Evolutionary conservation across 2,113 vertebrate species (phyloP), one percentile per base, ranked within the genome.

Genomic region (Sminthopsis crassicaudata): DNA sequence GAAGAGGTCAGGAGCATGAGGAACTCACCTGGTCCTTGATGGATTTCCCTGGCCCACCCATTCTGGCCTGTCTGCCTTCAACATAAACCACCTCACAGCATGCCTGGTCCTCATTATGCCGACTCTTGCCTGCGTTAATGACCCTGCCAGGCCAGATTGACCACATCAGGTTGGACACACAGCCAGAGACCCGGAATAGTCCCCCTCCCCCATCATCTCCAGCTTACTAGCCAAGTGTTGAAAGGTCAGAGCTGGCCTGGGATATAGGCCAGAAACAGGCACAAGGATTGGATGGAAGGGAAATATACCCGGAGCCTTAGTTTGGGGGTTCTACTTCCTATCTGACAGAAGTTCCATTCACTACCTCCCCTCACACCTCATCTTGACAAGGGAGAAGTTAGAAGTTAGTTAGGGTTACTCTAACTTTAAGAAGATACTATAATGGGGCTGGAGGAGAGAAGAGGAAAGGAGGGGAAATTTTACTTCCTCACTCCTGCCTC

Each of bases 91-190:
- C 99, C 97, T 99, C 99, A 30, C 99, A 99, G 26, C 99, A 99
- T 0, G 99, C 99, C 98, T 99, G 99, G 98, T 99, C 99, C 97
- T 99, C 99, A 0, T 99, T 99, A 98, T 99, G 99, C 98, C 99
- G 99, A 98, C 99, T 99, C 98, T 99, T 99, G 91, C 99, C 99
- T 0, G 99, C 99, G 46, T 99, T 99, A 97, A 99, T 99, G 98
- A 99, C 99, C 98, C 99, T 99, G 98, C 51, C 93, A 91, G 94
- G 96, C 92, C 96, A 96, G 95, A 97, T 94, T 92, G 90, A 94
- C 90, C 94, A 92, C 94, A 93, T 97, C 96, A 98, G 96, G 94
- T 11, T 95, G 95, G 94, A 97, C 50, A 93, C 60, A 55, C 94
- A 60, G 94, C 92, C 53, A 54, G 94, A 8, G 91, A 88, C 97